These are phyloP conservation scores for Grammomys dolichurus DNA, from an alignment of 2,113 vertebrate species.

Conservation along the genomic window DNA sequence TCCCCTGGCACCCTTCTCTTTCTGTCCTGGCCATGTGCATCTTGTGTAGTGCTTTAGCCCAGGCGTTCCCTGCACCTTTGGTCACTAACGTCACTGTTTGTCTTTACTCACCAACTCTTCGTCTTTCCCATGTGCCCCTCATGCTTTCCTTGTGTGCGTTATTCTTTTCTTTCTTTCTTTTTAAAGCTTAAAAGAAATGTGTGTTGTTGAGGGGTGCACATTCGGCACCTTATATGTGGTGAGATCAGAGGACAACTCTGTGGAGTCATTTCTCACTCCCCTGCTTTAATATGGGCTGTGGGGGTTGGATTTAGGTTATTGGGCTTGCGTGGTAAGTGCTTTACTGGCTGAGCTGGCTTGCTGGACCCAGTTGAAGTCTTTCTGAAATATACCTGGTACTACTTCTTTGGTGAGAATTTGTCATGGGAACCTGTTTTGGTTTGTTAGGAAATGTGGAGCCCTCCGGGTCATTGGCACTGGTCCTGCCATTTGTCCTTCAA, in stretches of 20 bases:
- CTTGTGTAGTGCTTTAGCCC: background rate
- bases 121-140: background rate
- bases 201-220: background rate
- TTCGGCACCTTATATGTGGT: background rate
- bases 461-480: background rate
- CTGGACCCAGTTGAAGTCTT: constrained; percentile 1
- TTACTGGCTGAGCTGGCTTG: background rate
- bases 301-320: background rate
- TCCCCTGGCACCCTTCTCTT: background rate
- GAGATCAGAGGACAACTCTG: background rate
- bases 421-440: background rate
- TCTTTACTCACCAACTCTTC: background rate
- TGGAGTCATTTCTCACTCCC: background rate
- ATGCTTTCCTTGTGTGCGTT: constrained; percentile 9
- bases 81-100: background rate
- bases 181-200: background rate
- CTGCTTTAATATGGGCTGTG: background rate
- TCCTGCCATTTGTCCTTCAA: background rate
- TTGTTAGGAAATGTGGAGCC: background rate
- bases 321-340: background rate
- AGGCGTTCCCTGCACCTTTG: too few relatives aligned
- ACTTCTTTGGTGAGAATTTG: background rate
- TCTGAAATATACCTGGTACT: constrained; percentile 4
- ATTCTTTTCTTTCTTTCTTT: background rate
- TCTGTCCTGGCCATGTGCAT: accelerated